Base-by-base conservation (phyloP, 1,140 invertebrate species). In the Schlechtendalia chinensis region DNA sequence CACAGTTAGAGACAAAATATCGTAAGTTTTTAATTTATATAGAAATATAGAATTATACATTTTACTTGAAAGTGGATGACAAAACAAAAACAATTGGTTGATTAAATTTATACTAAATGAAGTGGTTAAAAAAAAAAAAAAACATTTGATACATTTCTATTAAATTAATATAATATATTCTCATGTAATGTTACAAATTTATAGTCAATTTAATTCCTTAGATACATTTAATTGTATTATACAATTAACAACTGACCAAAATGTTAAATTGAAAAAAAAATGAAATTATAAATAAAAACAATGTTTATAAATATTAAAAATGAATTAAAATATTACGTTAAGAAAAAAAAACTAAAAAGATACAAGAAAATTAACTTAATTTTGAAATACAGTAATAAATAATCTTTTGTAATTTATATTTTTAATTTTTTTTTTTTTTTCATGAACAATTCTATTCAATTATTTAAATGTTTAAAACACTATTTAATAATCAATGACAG, bases 401-500 rank as follows among this genome's bases (percentile, higher is more conserved):
- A 69, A 69, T 69, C 8, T 39, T 39, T 39, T 39, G 8, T 39
- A 39, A 39, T 39, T 39, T 39, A 69, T 47, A 19, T 45, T 0
- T 54, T 5, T 72, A 11, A 32, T 29, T 11, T 1, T 29, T 14
- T 72, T 47, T 72, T 24, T 50, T 71, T 19, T 29, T 72, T 72
- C 12, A 47, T 69, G 12, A 54, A 69, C 19, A 29, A 72, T 72
- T 72, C 5, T 72, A 29, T 72, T 72, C 50, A 72, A 72, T 72
- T 29, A 45, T 47, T 65, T 69, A 10, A 22, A 77, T 58, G n/a
- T 61, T 77, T 45, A 45, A 50, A 77, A 75, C 54, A 75, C 56
- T 77, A 65, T 65, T 32, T 32, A 50, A 14, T 14, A 53, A 16
- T 59, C 32, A 79, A 61, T 61, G 75, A 79, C 75, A 79, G 75